Percentiles rank a stretch among this genome's conserved stretches.
These are phyloP conservation scores for Trisateles emortualis DNA, from an alignment of 2,888 invertebrate genomes.

Conservation along the genomic window DNA sequence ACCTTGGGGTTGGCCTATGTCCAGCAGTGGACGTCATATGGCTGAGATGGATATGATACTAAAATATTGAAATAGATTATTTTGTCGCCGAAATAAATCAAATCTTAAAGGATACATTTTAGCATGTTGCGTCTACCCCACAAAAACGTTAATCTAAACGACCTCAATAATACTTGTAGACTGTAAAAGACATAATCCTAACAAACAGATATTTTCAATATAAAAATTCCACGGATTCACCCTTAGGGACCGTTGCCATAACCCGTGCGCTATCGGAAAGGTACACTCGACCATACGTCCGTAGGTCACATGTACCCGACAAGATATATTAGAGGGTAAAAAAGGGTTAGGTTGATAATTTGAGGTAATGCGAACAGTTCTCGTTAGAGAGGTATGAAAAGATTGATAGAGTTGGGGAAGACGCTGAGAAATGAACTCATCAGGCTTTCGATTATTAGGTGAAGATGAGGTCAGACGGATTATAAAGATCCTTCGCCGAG, in stretches of 20 bases:
- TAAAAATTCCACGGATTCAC: constrained; percentile 47
- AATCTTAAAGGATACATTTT: background rate
- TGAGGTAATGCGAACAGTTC: constrained; percentile 34
- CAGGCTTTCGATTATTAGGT: constrained; percentile 19
- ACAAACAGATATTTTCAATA: constrained; percentile 47
- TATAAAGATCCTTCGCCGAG: background rate
- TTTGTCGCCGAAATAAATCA: too few relatives aligned
- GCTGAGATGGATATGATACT: too few relatives aligned
- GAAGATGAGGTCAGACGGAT: constrained; percentile 1
- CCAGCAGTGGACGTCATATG: too few relatives aligned
- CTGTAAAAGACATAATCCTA: constrained; percentile 30
- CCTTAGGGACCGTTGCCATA: constrained; percentile 43
- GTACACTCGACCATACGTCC: constrained; percentile 28
- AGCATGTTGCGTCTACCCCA: background rate
- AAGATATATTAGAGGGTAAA: constrained; percentile 43
- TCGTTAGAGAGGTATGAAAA: constrained; percentile 36
- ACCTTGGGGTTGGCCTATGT: too few relatives aligned
- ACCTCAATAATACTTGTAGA: constrained; percentile 1
- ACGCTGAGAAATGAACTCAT: constrained; percentile 23
- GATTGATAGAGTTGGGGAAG: constrained; percentile 32
- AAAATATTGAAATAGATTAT: too few relatives aligned
- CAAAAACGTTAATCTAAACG: constrained; percentile 16
- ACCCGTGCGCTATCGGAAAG: constrained; percentile 37
- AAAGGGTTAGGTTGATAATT: constrained; percentile 48
- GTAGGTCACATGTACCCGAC: constrained; percentile 18